Conservation (phyloP, 2,113 vertebrate genomes). For the Centropus unirufus region DNA sequence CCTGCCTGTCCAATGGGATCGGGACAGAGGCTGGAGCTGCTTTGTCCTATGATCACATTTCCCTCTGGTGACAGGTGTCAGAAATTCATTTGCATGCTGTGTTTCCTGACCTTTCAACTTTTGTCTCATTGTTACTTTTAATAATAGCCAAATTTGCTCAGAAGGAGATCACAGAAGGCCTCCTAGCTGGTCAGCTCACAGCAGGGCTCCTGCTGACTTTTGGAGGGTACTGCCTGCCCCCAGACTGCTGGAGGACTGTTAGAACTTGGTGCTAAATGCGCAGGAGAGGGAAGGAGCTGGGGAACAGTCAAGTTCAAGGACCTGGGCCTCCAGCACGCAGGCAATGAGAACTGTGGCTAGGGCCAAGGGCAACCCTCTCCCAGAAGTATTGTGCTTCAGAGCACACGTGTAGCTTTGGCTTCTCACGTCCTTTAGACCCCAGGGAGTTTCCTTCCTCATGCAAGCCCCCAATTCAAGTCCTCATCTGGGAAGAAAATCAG, state of each 20-base stretch:
- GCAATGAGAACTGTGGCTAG: neutral
- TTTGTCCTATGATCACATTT: neutral
- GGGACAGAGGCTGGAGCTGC: neutral
- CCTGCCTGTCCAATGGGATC: neutral
- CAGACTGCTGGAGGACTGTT: neutral
- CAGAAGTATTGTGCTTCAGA: accelerated
- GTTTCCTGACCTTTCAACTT: neutral
- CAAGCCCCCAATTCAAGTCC: neutral
- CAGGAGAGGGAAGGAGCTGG: neutral
- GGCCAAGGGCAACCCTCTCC: neutral
- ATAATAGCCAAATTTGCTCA: neutral
- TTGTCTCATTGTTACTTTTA: neutral
- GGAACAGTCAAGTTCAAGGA: neutral
- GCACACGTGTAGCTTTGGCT: neutral
- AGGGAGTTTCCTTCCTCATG: neutral
- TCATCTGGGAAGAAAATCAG: neutral
- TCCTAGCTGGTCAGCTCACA: neutral
- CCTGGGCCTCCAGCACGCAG: neutral
- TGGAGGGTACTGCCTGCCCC: neutral
- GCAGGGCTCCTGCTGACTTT: neutral
- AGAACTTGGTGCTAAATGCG: neutral
- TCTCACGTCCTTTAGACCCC: neutral
- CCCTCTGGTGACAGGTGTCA: neutral
- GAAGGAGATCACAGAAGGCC: neutral
- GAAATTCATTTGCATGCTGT: neutral